These are phyloP conservation scores for Sphenodon punctatus DNA, from an alignment of 2,797 vertebrate genomes.

Conservation along the genomic window DNA sequence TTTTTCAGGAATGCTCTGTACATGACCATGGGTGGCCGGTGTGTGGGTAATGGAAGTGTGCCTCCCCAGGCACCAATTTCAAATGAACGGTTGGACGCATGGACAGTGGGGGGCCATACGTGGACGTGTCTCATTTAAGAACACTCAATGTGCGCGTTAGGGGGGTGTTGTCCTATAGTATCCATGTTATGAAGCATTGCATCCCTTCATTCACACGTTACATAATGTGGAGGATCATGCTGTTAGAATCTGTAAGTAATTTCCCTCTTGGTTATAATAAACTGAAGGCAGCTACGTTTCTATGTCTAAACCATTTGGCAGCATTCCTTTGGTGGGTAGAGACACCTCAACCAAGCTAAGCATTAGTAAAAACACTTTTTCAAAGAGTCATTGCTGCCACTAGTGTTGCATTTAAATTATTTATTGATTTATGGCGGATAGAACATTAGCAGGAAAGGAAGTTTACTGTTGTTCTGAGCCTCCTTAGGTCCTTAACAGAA, in stretches of 20 bases:
- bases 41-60: too few species aligned
- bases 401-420: not conserved
- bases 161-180: too few species aligned
- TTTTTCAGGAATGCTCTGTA: too few species aligned
- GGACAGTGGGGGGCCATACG: too few species aligned
- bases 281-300: not conserved
- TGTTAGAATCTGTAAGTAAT: not conserved
- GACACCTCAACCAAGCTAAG: not conserved
- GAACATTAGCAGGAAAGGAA: not conserved
- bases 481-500: not conserved
- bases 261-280: not conserved
- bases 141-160: too few species aligned
- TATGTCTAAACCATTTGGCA: not conserved
- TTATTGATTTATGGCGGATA: not conserved
- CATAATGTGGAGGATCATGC: too few species aligned
- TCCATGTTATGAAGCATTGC: too few species aligned
- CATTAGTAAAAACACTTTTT: not conserved
- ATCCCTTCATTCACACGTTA: too few species aligned
- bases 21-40: too few species aligned
- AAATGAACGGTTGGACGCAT: too few species aligned
- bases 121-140: too few species aligned
- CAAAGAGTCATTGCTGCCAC: not conserved
- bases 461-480: not conserved
- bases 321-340: not conserved
- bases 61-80: too few species aligned